These are phyloP conservation scores for Eulacestoma nigropectus DNA, from an alignment of 2,113 vertebrate genomes.

Conservation along the genomic window DNA sequence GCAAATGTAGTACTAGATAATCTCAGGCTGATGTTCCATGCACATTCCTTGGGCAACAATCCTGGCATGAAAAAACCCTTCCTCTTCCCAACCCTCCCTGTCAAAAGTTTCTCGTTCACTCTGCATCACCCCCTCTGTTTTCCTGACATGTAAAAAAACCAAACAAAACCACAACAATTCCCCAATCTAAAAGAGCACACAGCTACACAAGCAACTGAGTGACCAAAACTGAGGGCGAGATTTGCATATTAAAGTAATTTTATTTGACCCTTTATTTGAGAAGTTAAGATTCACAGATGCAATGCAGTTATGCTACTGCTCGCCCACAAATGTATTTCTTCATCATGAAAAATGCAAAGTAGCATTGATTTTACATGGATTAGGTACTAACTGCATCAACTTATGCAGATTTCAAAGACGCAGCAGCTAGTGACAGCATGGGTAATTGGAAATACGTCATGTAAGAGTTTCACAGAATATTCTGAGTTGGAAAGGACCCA, in stretches of 20 bases:
- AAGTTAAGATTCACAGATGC: not conserved
- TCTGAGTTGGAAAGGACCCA: not conserved
- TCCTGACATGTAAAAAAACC: not conserved
- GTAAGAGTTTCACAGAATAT: not conserved
- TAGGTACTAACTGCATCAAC: not conserved
- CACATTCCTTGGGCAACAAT: not conserved
- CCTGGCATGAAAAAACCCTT: not conserved
- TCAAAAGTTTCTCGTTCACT: not conserved
- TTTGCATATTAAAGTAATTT: not conserved
- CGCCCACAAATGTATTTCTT: not conserved
- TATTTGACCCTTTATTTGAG: not conserved
- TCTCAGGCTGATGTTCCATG: not conserved
- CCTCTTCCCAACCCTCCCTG: not conserved
- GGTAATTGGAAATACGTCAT: not conserved
- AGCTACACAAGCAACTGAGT: not conserved
- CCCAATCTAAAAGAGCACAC: not conserved
- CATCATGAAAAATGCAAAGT: not conserved
- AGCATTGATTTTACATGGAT: not conserved
- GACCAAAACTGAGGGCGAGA: not conserved
- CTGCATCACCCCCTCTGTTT: not conserved
- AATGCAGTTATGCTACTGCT: not conserved
- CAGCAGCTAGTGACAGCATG: fast-evolving
- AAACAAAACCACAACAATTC: not conserved
- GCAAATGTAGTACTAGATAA: not conserved
- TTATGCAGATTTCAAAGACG: not conserved